These are phyloP conservation scores for Gasterosteus aculeatus DNA, from an alignment of 2,113 vertebrate genomes.

Conservation along the genomic window DNA sequence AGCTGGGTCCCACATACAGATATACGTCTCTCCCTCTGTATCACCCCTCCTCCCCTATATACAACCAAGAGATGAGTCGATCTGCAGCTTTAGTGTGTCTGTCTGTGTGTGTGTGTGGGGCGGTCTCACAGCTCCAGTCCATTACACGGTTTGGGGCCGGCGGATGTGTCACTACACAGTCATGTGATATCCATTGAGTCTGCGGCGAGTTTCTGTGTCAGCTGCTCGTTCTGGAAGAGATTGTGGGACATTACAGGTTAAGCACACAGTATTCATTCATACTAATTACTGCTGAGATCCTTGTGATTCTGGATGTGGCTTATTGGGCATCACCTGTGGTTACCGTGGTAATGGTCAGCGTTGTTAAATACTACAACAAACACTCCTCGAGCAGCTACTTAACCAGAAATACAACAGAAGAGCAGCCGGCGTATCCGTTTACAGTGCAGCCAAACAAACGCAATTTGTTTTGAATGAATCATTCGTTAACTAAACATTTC, in stretches of 20 bases:
- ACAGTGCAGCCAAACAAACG: slow-evolving; percentile 2
- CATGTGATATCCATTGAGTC: slow-evolving; percentile 50
- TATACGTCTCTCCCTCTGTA: slow-evolving; percentile 54
- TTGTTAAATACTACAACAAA: not conserved
- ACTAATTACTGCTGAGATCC: not conserved
- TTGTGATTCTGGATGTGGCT: not conserved
- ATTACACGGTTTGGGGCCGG: slow-evolving; percentile 45
- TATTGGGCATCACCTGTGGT: not conserved
- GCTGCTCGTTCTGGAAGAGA: slow-evolving; percentile 37
- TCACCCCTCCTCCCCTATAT: slow-evolving; percentile 36
- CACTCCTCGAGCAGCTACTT: not conserved
- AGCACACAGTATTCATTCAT: not conserved
- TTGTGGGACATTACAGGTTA: slow-evolving; percentile 39
- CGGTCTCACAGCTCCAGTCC: slow-evolving; percentile 49
- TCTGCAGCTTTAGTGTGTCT: slow-evolving; percentile 26
- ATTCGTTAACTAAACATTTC: not conserved
- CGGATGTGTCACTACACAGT: slow-evolving; percentile 61
- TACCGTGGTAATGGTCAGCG: not conserved
- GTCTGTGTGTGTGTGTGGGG: slow-evolving; percentile 20
- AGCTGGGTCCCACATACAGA: slow-evolving; percentile 73
- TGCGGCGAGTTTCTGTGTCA: slow-evolving; percentile 26
- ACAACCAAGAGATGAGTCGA: not conserved
- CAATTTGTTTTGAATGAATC: not conserved
- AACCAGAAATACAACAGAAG: not conserved
- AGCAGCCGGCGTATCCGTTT: not conserved